Conservation (phyloP, 1,140 invertebrate genomes). For the Leptinotarsa undecemlineata region DNA sequence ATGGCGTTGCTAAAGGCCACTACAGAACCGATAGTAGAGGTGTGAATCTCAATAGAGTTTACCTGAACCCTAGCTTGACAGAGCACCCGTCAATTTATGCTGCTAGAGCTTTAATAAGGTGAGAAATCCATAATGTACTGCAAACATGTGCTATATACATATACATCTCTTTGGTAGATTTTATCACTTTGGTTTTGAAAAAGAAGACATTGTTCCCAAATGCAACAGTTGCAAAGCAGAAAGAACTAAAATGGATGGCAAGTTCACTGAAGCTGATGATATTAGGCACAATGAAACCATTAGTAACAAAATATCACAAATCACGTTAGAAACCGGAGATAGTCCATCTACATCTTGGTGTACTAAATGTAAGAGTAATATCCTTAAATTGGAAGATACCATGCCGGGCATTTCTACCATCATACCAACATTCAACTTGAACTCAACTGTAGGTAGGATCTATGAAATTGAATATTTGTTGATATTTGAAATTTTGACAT, state of each 20-base stretch:
- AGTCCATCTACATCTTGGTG: slow-evolving; percentile 39
- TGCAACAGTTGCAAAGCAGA: slow-evolving; percentile 35
- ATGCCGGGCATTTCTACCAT: slow-evolving; percentile 49
- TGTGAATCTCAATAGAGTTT: slow-evolving; percentile 87
- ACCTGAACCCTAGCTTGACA: slow-evolving; percentile 73
- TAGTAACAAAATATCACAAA: slow-evolving; percentile 52
- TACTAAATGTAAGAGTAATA: slow-evolving; percentile 47
- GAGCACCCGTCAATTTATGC: slow-evolving; percentile 85
- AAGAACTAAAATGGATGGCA: slow-evolving; percentile 28
- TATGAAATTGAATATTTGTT: neutral
- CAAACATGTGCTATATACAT: neutral
- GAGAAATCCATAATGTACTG: neutral
- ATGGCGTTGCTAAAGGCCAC: slow-evolving; percentile 87
- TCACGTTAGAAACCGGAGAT: slow-evolving; percentile 56
- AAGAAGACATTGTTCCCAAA: slow-evolving; percentile 53
- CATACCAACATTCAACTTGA: slow-evolving; percentile 39
- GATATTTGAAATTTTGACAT: too few species aligned
- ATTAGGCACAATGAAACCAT: slow-evolving; percentile 36
- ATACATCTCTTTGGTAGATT: slow-evolving; percentile 53
- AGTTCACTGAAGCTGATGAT: slow-evolving; percentile 26
- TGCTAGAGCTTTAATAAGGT: slow-evolving; percentile 74
- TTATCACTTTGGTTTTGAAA: slow-evolving; percentile 61
- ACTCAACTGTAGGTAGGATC: slow-evolving; percentile 15
- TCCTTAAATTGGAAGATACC: slow-evolving; percentile 44
- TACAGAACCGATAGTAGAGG: slow-evolving; percentile 89